Evolutionary conservation across 2,797 vertebrate species (phyloP).

Genomic region (Microctenopoma lineatum): DNA sequence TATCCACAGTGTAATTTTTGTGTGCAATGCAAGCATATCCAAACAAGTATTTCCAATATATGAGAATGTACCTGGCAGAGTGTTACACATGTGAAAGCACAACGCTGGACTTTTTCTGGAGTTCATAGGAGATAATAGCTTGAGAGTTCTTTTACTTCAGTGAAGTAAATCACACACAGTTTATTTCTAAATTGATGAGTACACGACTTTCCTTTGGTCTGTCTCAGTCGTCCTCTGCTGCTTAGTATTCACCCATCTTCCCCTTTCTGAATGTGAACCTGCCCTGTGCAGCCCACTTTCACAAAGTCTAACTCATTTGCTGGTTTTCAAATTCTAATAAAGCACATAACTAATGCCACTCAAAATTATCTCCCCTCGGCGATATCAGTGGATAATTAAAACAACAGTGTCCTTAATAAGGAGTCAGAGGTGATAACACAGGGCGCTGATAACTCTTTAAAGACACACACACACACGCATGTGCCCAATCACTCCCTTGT

Average conservation of each 20-base stretch:
- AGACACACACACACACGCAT: slow-evolving; percentile 36
- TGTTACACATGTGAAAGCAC: too few relatives aligned
- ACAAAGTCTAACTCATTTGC: slow-evolving; percentile 66
- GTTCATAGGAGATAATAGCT: too few relatives aligned
- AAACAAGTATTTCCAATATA: too few relatives aligned
- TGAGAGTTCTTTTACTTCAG: too few relatives aligned
- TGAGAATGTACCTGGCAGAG: too few relatives aligned
- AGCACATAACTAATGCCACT: slow-evolving; percentile 69
- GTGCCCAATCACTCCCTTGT: slow-evolving; percentile 46
- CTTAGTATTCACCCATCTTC: slow-evolving; percentile 40
- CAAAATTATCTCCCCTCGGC: slow-evolving; percentile 60
- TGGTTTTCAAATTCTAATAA: slow-evolving; percentile 64
- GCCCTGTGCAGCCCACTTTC: slow-evolving; percentile 32
- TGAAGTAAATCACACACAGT: too few relatives aligned
- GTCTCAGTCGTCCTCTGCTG: slow-evolving; percentile 20
- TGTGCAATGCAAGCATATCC: too few relatives aligned
- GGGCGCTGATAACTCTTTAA: slow-evolving; percentile 62
- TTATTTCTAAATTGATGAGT: too few relatives aligned
- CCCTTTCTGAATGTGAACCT: slow-evolving; percentile 38
- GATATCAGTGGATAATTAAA: slow-evolving; percentile 76
- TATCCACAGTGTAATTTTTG: too few relatives aligned
- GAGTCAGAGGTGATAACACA: slow-evolving; percentile 70
- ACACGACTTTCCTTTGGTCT: slow-evolving; percentile 3
- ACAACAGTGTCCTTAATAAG: slow-evolving; percentile 73
- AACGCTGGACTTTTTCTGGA: too few relatives aligned